phyloP scores from a whole-genome alignment of 1,140 invertebrate species.

The Triops cancriformis region DNA sequence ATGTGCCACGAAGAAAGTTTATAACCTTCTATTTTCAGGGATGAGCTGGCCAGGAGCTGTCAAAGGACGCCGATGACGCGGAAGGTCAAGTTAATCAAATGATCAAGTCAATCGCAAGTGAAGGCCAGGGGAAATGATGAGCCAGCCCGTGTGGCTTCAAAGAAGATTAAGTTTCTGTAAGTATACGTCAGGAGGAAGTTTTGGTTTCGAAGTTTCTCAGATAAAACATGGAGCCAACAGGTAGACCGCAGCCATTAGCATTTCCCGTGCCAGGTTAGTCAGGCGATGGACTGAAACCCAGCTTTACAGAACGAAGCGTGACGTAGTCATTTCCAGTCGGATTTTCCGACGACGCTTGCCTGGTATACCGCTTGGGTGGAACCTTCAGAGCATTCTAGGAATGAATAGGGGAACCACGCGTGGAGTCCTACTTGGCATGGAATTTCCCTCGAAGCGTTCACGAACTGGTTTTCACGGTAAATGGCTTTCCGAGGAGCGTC shows the following conservation, averaged over 20 bases:
- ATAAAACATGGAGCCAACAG: neutral
- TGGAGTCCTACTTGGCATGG: neutral
- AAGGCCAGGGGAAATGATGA: too few relatives aligned
- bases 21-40: too few relatives aligned
- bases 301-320: neutral
- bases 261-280: neutral
- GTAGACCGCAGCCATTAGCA: neutral
- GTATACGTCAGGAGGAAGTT: neutral
- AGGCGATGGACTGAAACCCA: neutral
- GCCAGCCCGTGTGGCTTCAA: too few relatives aligned
- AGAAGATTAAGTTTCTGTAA: neutral
- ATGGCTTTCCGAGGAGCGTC: too few relatives aligned
- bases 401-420: neutral
- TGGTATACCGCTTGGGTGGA: neutral
- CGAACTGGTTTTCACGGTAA: neutral
- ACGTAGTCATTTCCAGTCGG: neutral
- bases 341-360: neutral
- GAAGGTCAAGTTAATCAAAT: too few relatives aligned
- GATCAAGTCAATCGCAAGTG: too few relatives aligned
- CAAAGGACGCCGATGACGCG: too few relatives aligned
- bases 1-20: too few relatives aligned
- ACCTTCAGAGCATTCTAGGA: neutral
- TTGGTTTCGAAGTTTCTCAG: neutral
- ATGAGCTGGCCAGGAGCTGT: too few relatives aligned
- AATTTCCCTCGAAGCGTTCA: neutral